A percentile compares a stretch with the other conserved stretches of the same genome.
These are phyloP conservation scores for Carposina sasakii DNA, from an alignment of 1,140 invertebrate genomes.

Conservation along the genomic window DNA sequence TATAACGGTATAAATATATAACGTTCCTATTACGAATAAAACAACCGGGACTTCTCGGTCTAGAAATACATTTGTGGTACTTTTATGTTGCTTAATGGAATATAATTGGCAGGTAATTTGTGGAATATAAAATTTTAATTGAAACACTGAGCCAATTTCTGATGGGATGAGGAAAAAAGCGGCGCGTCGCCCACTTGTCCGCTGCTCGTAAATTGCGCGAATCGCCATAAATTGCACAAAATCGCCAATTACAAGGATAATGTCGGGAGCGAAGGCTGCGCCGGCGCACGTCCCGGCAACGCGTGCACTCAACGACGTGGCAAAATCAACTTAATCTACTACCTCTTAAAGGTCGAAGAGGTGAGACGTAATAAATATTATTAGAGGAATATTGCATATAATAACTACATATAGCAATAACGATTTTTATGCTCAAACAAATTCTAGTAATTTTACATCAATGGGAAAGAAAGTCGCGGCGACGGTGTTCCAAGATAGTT, in stretches of 20 bases:
- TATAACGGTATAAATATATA: no score
- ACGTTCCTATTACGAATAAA: no score
- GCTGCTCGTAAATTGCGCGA: slow-evolving; percentile 62
- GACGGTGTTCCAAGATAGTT: no score
- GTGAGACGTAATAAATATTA: slow-evolving; percentile 6
- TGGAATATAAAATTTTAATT: slow-evolving; percentile 63
- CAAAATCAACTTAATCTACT: slow-evolving; percentile 33
- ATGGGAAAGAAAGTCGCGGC: no score
- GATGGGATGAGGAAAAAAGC: slow-evolving; percentile 31
- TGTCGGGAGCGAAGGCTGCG: slow-evolving; percentile 31
- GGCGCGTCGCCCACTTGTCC: slow-evolving; percentile 52
- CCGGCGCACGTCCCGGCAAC: slow-evolving; percentile 8
- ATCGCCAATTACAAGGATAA: slow-evolving; percentile 59
- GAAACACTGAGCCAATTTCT: slow-evolving; percentile 48
- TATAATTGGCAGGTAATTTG: slow-evolving; percentile 62
- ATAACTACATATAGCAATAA: no score
- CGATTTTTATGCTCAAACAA: no score
- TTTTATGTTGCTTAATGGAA: slow-evolving; percentile 39
- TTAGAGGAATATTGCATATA: no score
- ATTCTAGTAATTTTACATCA: no score
- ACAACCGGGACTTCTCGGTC: no score
- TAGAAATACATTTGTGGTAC: slow-evolving; percentile 16
- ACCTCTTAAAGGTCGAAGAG: slow-evolving; percentile 21
- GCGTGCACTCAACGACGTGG: slow-evolving; percentile 25
- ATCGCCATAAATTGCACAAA: slow-evolving; percentile 66